Conservation (phyloP, 2,888 invertebrate genomes). For the Oxyteleia sp. region DNA sequence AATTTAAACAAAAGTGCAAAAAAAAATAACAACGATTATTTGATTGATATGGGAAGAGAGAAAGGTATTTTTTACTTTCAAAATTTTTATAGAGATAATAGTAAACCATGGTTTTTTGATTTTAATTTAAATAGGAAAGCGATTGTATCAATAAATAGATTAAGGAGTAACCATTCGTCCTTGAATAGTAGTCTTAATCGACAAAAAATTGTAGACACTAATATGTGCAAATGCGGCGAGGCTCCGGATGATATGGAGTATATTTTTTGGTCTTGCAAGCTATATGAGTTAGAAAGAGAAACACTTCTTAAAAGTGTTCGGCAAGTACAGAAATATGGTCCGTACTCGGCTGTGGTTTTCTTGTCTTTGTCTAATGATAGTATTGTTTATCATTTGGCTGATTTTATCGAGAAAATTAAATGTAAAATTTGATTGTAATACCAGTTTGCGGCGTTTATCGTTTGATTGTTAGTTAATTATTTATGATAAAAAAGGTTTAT, state of each 20-base stretch:
- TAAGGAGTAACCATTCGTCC: neutral
- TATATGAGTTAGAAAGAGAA: neutral
- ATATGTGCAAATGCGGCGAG: neutral
- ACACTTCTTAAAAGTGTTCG: neutral
- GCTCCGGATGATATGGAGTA: neutral
- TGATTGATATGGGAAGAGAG: neutral
- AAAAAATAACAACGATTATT: neutral
- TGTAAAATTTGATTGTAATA: no score
- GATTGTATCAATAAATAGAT: conserved; percentile 3
- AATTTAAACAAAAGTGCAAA: conserved; percentile 4
- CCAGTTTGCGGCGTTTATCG: no score
- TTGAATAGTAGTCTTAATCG: neutral
- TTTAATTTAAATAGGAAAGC: conserved; percentile 2
- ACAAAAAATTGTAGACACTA: neutral
- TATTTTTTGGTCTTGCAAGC: conserved; percentile 4
- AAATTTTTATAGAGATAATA: conserved; percentile 5
- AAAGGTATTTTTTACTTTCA: conserved; percentile 12
- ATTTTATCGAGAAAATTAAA: no score
- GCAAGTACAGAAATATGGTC: neutral
- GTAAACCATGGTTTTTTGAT: neutral
- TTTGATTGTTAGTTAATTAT: no score
- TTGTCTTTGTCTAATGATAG: no score
- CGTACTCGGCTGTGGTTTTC: neutral
- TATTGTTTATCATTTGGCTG: no score
- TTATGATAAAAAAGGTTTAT: no score